Conservation (phyloP, 2,113 vertebrate genomes). For the Carlito syrichta region DNA sequence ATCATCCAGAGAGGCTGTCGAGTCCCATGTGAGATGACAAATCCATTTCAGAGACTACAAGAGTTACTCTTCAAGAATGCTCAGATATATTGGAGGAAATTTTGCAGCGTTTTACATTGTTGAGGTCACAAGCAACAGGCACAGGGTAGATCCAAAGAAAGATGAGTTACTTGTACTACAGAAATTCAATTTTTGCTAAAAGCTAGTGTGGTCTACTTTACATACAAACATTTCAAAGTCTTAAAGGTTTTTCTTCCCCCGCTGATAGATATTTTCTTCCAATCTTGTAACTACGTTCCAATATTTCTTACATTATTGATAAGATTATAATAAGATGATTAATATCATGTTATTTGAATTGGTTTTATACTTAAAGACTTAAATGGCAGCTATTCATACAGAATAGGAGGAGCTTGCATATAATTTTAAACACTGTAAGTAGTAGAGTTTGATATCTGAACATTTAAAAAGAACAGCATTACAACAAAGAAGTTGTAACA, state of each 20-base stretch:
- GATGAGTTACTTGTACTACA: background rate
- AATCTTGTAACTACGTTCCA: background rate
- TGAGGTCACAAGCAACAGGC: background rate
- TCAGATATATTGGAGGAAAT: background rate
- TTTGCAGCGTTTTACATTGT: background rate
- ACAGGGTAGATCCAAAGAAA: background rate
- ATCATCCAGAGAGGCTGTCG: background rate
- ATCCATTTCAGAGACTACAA: background rate
- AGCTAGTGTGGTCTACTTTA: background rate
- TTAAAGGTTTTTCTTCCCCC: background rate
- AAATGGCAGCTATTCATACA: background rate
- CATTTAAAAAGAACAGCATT: background rate
- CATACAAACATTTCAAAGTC: background rate
- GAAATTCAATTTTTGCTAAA: background rate
- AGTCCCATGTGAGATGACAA: accelerated
- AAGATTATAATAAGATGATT: background rate
- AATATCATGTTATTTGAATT: background rate
- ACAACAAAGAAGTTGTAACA: background rate
- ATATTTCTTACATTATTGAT: background rate
- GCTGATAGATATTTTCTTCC: background rate
- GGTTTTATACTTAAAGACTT: background rate
- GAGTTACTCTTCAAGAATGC: background rate
- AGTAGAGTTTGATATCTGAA: background rate
- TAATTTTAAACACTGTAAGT: background rate
- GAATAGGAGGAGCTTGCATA: background rate